phyloP scores from a whole-genome alignment of 2,113 vertebrate genomes.

The Oxygymnocypris stewartii region DNA sequence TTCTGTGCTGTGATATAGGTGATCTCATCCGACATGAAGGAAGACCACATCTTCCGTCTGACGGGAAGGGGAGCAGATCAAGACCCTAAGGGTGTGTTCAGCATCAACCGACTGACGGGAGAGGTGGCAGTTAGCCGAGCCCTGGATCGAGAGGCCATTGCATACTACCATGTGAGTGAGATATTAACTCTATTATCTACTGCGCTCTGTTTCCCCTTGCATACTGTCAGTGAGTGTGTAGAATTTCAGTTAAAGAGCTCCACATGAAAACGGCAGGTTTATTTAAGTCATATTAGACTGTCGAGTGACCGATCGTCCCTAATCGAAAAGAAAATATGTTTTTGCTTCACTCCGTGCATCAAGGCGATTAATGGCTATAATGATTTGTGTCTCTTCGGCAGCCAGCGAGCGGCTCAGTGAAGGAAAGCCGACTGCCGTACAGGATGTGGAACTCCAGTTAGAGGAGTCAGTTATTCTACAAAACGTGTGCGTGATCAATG shows the following conservation, averaged over 20 bases:
- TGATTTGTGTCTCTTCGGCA: slow-evolving; percentile 16
- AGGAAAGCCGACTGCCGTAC: slow-evolving; percentile 2
- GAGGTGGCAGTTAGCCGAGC: slow-evolving; percentile 85
- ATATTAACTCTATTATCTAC: neutral
- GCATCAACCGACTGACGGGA: slow-evolving; percentile 86
- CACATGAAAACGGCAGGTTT: neutral
- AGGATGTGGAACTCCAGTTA: slow-evolving; percentile 13
- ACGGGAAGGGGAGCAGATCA: slow-evolving; percentile 91
- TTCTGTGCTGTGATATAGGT: slow-evolving; percentile 80
- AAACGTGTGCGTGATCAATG: neutral
- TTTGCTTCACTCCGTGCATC: slow-evolving; percentile 9
- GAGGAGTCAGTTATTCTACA: slow-evolving; percentile 15
- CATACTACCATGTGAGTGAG: slow-evolving; percentile 85
- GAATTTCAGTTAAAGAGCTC: neutral
- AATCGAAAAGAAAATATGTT: slow-evolving; percentile 33
- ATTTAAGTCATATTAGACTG: slow-evolving; percentile 24
- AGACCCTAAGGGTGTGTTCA: slow-evolving; percentile 89
- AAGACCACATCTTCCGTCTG: slow-evolving; percentile 86
- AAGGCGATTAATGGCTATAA: slow-evolving; percentile 25
- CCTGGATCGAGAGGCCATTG: slow-evolving; percentile 85
- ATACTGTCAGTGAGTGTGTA: neutral
- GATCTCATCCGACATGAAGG: slow-evolving; percentile 78
- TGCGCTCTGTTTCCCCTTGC: too few species aligned
- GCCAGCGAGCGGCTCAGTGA: neutral
- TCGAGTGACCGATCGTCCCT: neutral